Base-by-base conservation (phyloP, 2,888 invertebrate species). In the Acronicta alni region DNA sequence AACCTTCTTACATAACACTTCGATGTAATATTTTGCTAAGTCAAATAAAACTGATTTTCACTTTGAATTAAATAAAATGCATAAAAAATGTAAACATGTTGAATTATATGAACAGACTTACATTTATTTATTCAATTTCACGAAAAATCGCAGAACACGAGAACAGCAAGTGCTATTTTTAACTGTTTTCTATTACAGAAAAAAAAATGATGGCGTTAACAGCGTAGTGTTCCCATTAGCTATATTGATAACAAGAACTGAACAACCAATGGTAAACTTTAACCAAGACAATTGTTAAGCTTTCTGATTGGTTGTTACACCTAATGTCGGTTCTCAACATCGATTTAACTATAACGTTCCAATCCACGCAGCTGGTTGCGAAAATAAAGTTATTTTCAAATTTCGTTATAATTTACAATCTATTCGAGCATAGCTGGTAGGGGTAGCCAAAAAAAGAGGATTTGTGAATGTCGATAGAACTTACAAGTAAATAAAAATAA, bases 1-100 rank as follows among this genome's bases (percentile, higher is more conserved):
- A 75, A 51, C 61, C 53, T 61, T 79, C 80, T 82, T 82, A 82
- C 80, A 81, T 81, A 81, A 81, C 74, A 77, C 49, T 49, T 62
- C 20, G 44, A 38, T 16, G 5, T 39, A n/a, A 35, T 41, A 55
- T 64, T 65, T 32, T 38, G 14, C 0, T 9, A 15, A n/a, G 8
- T 3, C 7, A 14, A 30, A 35, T 42, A 5, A 3, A 37, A 0
- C n/a, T 8, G 10, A n/a, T 35, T 39, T 0, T 18, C 14, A 17
- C n/a, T 0, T 12, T 17, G 14, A 39, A 16, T 8, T 26, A 15
- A 8, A 32, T 30, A 7, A 37, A 38, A 0, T 38, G 30, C 3
- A 44, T 30, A 7, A 0, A 23, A 47, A 38, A 23, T 30, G 12
- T 38, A 7, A 39, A 41, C 17, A 26, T 0, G 5, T 26, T 8